A percentile compares a stretch with the other conserved stretches of the same genome.
These are phyloP conservation scores for Amorpha juglandis DNA, from an alignment of 2,888 invertebrate genomes.

Conservation along the genomic window DNA sequence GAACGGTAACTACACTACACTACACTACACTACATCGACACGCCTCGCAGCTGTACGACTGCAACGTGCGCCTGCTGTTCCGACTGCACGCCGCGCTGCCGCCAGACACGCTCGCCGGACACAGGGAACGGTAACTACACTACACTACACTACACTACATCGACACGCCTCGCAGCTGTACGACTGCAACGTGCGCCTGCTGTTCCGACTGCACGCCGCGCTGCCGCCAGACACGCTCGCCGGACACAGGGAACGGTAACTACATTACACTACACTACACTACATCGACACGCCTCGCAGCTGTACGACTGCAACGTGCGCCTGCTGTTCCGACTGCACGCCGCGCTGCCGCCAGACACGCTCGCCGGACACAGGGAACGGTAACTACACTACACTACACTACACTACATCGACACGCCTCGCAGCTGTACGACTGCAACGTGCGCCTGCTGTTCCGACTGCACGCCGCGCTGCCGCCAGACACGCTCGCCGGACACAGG, in stretches of 20 bases:
- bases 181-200: constrained; percentile 97
- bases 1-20: constrained; percentile 79
- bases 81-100: constrained; percentile 96
- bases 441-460: constrained; percentile 98
- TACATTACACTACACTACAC: neutral
- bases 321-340: constrained; percentile 97
- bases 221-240: constrained; percentile 94
- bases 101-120: constrained; percentile 94
- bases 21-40: constrained; percentile 56
- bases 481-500: constrained; percentile 95
- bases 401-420: constrained; percentile 85
- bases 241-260: constrained; percentile 92
- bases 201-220: constrained; percentile 96
- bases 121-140: constrained; percentile 87
- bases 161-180: constrained; percentile 95
- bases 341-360: constrained; percentile 94
- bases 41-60: constrained; percentile 98
- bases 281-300: constrained; percentile 89
- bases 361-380: constrained; percentile 95
- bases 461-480: constrained; percentile 95
- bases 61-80: constrained; percentile 97
- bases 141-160: neutral
- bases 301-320: constrained; percentile 98
- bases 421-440: constrained; percentile 97
- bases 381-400: constrained; percentile 39